Conservation (phyloP, 2,797 vertebrate species). For the Micromesistius poutassou region DNA sequence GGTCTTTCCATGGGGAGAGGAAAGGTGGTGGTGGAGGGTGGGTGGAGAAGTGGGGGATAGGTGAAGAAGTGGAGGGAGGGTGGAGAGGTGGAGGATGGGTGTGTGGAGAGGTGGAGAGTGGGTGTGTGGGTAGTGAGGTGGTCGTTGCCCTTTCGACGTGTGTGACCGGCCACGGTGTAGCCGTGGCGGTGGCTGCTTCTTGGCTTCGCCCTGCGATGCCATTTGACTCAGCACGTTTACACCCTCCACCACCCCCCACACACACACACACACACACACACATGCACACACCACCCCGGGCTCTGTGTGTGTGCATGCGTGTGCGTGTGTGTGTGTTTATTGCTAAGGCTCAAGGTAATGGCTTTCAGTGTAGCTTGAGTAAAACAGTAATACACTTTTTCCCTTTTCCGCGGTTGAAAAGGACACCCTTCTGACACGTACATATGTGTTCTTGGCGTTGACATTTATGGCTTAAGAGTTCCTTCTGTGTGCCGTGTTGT, state of each 20-base stretch:
- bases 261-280: too few species aligned
- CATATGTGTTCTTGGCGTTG: background rate
- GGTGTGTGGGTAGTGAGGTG: background rate
- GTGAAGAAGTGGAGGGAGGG: background rate
- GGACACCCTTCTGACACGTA: background rate
- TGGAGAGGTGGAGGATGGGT: too few species aligned
- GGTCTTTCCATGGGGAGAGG: conserved; percentile 15
- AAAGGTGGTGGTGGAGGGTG: background rate
- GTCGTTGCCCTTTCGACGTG: conserved; percentile 20
- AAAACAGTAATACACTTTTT: background rate
- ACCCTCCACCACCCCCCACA: conserved; percentile 41
- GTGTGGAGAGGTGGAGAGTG: background rate
- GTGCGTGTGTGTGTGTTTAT: background rate
- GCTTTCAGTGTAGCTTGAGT: background rate
- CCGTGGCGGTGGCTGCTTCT: conserved; percentile 31
- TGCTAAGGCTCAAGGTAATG: background rate
- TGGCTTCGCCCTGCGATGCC: conserved; percentile 41
- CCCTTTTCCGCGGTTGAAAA: background rate
- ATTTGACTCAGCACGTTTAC: conserved; percentile 48
- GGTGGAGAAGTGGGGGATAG: background rate
- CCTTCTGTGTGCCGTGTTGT: background rate
- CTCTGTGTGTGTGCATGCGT: background rate
- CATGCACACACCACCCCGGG: too few species aligned
- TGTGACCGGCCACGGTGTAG: conserved; percentile 27
- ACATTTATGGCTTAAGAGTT: background rate